Evolutionary conservation across 2,797 vertebrate species (phyloP).

Genomic region (Lepilemur septentrionalis): DNA sequence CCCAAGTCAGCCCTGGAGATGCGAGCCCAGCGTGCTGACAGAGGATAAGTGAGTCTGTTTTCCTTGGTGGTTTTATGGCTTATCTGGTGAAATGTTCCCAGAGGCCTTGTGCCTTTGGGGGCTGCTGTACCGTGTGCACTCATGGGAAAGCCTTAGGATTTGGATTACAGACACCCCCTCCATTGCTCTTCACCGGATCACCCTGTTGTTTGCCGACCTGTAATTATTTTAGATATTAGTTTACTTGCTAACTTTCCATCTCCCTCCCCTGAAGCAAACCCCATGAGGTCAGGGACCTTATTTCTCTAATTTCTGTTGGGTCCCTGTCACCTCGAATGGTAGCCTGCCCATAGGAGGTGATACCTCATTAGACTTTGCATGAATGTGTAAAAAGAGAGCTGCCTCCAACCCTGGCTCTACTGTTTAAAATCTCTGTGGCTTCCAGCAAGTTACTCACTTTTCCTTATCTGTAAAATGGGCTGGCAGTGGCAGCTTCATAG

Average conservation of each 20-base stretch:
- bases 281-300: neutral
- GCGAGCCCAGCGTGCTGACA: fast-evolving
- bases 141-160: neutral
- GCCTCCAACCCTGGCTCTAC: neutral
- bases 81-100: neutral
- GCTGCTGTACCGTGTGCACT: neutral
- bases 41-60: neutral
- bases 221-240: neutral
- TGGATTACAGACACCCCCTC: neutral
- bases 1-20: neutral
- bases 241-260: neutral
- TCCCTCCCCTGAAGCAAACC: fast-evolving
- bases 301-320: neutral
- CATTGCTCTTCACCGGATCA: neutral
- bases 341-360: neutral
- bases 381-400: neutral
- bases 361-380: neutral
- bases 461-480: neutral
- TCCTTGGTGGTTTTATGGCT: neutral
- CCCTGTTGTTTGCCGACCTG: neutral
- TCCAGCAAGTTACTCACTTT: neutral
- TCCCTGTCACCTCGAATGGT: fast-evolving
- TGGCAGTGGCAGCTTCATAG: fast-evolving
- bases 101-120: neutral
- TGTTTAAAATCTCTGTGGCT: neutral